Conservation (phyloP, 2,888 invertebrate species). For the Pogonocherus hispidulus region DNA sequence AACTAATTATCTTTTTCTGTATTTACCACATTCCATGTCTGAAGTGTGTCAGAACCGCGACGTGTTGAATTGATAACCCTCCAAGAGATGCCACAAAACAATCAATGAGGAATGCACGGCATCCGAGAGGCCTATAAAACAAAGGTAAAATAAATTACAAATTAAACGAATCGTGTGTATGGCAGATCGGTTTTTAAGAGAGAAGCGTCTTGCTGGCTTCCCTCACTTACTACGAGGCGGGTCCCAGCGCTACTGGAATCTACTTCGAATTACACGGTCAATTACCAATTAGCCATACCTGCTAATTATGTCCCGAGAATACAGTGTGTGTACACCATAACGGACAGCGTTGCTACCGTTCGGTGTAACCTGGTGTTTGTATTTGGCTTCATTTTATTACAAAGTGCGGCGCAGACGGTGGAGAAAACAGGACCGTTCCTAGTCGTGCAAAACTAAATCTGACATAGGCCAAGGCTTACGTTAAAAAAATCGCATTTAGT, state of each 20-base stretch:
- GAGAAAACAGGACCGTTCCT: too few relatives aligned
- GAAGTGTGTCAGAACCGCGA: too few relatives aligned
- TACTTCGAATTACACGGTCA: constrained; percentile 59
- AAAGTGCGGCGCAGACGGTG: too few relatives aligned
- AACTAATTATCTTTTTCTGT: too few relatives aligned
- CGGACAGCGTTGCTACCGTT: constrained; percentile 7
- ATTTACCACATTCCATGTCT: too few relatives aligned
- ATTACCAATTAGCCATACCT: constrained; percentile 63
- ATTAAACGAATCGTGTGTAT: constrained; percentile 23
- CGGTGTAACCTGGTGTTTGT: not conserved
- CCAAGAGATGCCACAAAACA: too few relatives aligned
- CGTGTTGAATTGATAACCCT: too few relatives aligned
- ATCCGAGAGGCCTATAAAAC: constrained; percentile 6
- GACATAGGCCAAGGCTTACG: not conserved
- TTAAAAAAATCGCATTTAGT: too few relatives aligned
- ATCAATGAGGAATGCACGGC: not conserved
- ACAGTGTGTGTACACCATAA: not conserved
- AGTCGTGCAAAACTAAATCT: too few relatives aligned
- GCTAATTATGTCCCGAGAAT: constrained; percentile 53
- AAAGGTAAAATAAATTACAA: constrained; percentile 29
- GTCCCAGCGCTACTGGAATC: constrained; percentile 57
- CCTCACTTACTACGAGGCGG: constrained; percentile 53
- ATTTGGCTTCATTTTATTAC: not conserved
- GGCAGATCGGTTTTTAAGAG: constrained; percentile 16
- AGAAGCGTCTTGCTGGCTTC: constrained; percentile 34